Base-by-base conservation (phyloP, 2,888 invertebrate genomes). In the Erebia epiphron region DNA sequence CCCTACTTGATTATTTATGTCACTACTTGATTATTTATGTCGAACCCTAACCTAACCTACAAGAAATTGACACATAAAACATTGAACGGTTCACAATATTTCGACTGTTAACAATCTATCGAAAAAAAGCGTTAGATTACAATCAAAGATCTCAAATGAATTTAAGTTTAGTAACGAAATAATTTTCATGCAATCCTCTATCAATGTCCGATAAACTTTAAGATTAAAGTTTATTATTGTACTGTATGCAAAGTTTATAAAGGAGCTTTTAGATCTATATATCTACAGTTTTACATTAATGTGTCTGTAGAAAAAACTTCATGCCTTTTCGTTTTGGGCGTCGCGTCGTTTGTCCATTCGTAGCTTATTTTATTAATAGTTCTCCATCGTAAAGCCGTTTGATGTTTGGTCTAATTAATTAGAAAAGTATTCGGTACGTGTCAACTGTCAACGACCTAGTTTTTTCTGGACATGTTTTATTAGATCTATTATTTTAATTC, bases 401-500 rank as follows among this genome's bases (percentile, higher is more conserved):
- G 62, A 62, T 62, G 49, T 18, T 61, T 61, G 43, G 18, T 56
- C 41, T 67, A 67, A 70, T 74, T 67, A 74, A 70, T 70, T 72
- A 68, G 70, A 49, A 16, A 54, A 65, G 63, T 21, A 62, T 72
- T 56, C 61, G 57, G 65, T 62, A 35, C 62, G 61, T 68, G 65
- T 68, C 74, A 67, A 70, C 68, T 68, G 65, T 68, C 74, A 67
- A 70, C 68, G 67, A 65, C 69, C 69, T 54, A 46, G 65, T 52
- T 56, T 69, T 71, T 69, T 71, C 69, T 62, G 10, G 46, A 18
- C 62, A 52, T 57, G 69, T 68, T 76, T 73, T 69, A 76, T 75
- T 72, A 69, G 62, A 57, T 46, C 62, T 63, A 76, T 74, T 73
- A 74, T 70, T 76, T 75, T 71, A 74, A 72, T 73, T 77, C 70